These are phyloP conservation scores for Charaxes varanes DNA, from an alignment of 1,140 invertebrate genomes.

Conservation along the genomic window DNA sequence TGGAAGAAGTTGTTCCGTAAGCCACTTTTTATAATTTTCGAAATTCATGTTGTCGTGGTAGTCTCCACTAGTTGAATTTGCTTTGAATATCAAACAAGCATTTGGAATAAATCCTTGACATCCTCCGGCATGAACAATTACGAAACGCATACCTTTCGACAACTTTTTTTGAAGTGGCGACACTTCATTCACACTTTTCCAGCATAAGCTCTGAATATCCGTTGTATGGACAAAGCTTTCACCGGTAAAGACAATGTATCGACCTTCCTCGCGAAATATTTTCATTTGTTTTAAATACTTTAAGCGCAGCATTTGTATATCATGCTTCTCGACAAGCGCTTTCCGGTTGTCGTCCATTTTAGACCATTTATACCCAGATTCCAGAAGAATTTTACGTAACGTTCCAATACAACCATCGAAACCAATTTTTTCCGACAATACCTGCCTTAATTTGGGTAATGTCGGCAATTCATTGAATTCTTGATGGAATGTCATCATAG, in stretches of 20 bases:
- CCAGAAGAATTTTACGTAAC: not conserved
- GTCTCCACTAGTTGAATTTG: conserved; percentile 12
- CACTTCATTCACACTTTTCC: too few species aligned
- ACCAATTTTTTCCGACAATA: conserved; percentile 8
- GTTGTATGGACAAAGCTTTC: conserved; percentile 8
- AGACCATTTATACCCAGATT: conserved; percentile 9
- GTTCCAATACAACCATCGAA: conserved; percentile 12
- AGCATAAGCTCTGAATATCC: too few species aligned
- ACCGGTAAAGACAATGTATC: conserved; percentile 11
- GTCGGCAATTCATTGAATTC: conserved; percentile 7
- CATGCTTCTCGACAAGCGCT: conserved; percentile 5
- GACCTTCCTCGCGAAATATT: conserved; percentile 9
- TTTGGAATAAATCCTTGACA: conserved; percentile 10
- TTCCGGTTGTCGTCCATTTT: conserved; percentile 10
- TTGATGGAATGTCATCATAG: not conserved
- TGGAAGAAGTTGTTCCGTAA: conserved; percentile 15
- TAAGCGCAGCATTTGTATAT: conserved; percentile 11
- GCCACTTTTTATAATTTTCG: conserved; percentile 18
- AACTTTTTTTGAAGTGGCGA: too few species aligned
- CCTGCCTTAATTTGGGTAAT: conserved; percentile 2
- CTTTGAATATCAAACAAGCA: conserved; percentile 19
- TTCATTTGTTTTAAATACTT: conserved; percentile 4
- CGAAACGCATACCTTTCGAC: conserved; percentile 8
- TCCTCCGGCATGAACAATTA: conserved; percentile 2
- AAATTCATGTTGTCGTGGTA: conserved; percentile 14